Evolutionary conservation across 2,888 invertebrate species (phyloP).

Genomic region (Cistogaster globosa): DNA sequence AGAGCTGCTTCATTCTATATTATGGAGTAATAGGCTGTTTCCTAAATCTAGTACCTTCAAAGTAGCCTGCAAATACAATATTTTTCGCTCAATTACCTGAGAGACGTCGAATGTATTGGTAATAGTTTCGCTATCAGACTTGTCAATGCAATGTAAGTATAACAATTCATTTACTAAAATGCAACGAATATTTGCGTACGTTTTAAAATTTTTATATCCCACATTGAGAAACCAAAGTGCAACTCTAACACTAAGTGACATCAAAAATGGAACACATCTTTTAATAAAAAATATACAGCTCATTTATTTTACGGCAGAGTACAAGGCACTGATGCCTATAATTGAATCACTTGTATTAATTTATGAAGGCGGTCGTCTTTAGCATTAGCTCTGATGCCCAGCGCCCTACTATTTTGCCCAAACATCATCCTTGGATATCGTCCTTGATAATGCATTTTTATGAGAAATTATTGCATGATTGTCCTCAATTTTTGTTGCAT

Average conservation of each 20-base stretch:
- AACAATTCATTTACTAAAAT: conserved; percentile 38
- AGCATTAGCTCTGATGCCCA: conserved; percentile 24
- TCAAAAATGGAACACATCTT: conserved; percentile 35
- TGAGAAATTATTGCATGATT: conserved; percentile 31
- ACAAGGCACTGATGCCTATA: conserved; percentile 33
- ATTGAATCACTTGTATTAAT: conserved; percentile 49
- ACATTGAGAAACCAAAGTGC: conserved; percentile 6
- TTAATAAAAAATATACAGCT: no score
- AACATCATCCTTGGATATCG: no score
- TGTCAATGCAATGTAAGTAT: conserved; percentile 37
- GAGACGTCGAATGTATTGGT: conserved; percentile 41
- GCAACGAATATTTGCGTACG: no score
- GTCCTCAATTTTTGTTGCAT: conserved; percentile 28
- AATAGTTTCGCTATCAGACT: background rate
- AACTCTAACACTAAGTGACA: conserved; percentile 4
- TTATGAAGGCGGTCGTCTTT: conserved; percentile 44
- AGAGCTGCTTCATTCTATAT: no score
- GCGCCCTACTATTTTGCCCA: conserved; percentile 54
- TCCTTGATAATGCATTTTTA: conserved; percentile 51
- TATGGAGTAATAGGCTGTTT: conserved; percentile 43
- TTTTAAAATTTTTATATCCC: conserved; percentile 27
- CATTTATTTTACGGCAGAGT: conserved; percentile 27
- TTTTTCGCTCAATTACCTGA: conserved; percentile 56
- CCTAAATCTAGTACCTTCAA: background rate
- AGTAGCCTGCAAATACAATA: conserved; percentile 44